Base-by-base conservation (phyloP, 2,797 vertebrate species). In the Pachyuromys duprasi region DNA sequence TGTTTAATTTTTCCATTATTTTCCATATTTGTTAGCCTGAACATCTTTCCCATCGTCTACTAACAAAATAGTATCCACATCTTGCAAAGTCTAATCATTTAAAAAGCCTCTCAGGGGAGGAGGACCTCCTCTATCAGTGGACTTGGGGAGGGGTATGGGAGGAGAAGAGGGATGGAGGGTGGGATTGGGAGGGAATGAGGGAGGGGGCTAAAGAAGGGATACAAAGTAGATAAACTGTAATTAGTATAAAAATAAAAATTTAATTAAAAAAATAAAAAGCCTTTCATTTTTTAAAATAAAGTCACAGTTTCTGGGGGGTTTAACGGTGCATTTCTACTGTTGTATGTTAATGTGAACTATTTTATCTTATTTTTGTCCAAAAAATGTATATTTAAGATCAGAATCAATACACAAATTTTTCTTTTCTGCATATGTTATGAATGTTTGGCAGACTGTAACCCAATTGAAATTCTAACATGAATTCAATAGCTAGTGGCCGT, bases 401-500 rank as follows among this genome's bases (percentile, higher is more conserved):
- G 53, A 97, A 90, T 36, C 53, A 95, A 89, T 83, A 95, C 63
- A 39, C 45, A 96, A 96, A 95, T 92, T 9, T 18, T 90, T 80
- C 78, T 97, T 91, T 95, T 84, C 81, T 90, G 55, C 72, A 93
- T 78, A 92, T 92, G 75, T 42, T 97, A 36, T 97, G 93, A 95
- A 86, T 95, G 95, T 90, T 93, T 96, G 89, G 70, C 90, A 90
- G 82, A 94, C 31, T 63, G 74, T 57, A 95, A 78, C 76, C 78
- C 92, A 91, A 67, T 93, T 69, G 86, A 97, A 97, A 97, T 97
- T 91, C 63, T 90, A 92, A 78, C 95, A 94, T 90, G 75, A 96
- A 96, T 97, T 97, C 95, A 97, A 84, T 76, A 94, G 93, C 94
- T 83, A 82, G 93, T 95, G 89, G 90, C 89, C 88, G 94, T 97